phyloP scores from a whole-genome alignment of 2,888 invertebrate genomes.

The Petrophora chlorosata region DNA sequence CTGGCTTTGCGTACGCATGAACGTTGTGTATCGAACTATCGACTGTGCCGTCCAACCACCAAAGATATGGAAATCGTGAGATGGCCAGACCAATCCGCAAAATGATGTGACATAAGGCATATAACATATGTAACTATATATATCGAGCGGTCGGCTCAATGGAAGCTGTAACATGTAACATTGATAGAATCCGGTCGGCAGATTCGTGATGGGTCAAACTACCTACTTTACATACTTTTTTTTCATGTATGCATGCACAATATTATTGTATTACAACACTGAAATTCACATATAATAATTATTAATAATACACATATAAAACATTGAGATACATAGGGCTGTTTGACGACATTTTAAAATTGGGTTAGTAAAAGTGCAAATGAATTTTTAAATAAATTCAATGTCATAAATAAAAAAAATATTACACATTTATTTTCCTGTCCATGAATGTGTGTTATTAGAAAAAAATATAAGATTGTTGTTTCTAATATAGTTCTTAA shows the following conservation, averaged over 20 bases:
- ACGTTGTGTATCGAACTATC: conserved; percentile 17
- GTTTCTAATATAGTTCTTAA: too few species aligned
- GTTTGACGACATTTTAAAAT: conserved; percentile 25
- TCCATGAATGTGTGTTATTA: conserved; percentile 77
- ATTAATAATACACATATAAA: conserved; percentile 2
- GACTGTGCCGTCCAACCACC: conserved; percentile 44
- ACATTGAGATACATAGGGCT: neutral
- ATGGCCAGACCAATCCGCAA: conserved; percentile 60
- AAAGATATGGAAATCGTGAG: conserved; percentile 66
- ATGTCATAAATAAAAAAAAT: conserved; percentile 40
- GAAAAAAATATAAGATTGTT: neutral
- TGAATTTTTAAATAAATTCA: conserved; percentile 48
- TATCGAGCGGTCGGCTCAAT: conserved; percentile 21
- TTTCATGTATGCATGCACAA: conserved; percentile 29
- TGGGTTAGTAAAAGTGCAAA: conserved; percentile 72
- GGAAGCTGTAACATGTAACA: conserved; percentile 8
- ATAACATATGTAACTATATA: conserved; percentile 3
- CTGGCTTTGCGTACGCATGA: conserved; percentile 11
- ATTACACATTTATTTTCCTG: conserved; percentile 58
- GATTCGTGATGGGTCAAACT: conserved; percentile 37
- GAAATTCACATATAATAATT: conserved; percentile 9
- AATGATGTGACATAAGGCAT: conserved; percentile 24
- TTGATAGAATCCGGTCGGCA: conserved; percentile 55
- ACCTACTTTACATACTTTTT: conserved; percentile 20
- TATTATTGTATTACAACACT: conserved; percentile 6